Evolutionary conservation across 2,113 vertebrate genomes (phyloP).

Genomic region (Hiodon tergisus): DNA sequence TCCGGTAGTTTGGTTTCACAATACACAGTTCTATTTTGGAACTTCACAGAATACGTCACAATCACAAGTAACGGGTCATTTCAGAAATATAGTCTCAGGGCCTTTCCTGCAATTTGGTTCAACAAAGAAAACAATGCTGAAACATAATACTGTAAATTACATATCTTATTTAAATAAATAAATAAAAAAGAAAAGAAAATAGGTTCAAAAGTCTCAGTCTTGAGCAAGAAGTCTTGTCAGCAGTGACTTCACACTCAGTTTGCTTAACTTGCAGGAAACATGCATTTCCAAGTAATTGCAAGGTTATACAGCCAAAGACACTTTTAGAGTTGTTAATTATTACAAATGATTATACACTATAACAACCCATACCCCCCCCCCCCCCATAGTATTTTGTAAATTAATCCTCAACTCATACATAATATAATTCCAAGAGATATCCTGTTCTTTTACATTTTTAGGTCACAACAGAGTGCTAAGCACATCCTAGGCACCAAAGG

Average conservation of each 20-base stretch:
- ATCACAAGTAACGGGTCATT: background rate
- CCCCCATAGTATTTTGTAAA: background rate
- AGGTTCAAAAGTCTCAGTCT: slow-evolving; percentile 33
- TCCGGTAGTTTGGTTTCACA: too few relatives aligned
- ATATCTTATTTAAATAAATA: slow-evolving; percentile 53
- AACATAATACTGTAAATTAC: slow-evolving; percentile 15
- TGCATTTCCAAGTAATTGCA: slow-evolving; percentile 7
- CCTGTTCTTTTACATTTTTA: background rate
- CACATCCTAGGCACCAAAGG: background rate
- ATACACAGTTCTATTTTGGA: background rate
- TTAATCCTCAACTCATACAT: background rate
- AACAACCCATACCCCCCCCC: background rate
- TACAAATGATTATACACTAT: slow-evolving; percentile 3
- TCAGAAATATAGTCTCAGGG: too few relatives aligned
- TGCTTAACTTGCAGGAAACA: slow-evolving; percentile 34
- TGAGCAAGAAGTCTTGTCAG: slow-evolving; percentile 30
- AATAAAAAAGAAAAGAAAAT: slow-evolving; percentile 14
- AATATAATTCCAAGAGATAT: background rate
- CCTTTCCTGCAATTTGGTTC: background rate
- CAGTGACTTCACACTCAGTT: slow-evolving; percentile 31
- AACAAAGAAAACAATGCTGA: slow-evolving; percentile 1
- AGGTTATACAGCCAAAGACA: background rate
- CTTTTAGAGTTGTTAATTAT: slow-evolving; percentile 7
- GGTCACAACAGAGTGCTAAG: background rate
- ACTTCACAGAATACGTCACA: background rate